These are phyloP conservation scores for Scaptodrosophila latifasciaeformis DNA, from an alignment of 2,888 invertebrate species.

Conservation along the genomic window DNA sequence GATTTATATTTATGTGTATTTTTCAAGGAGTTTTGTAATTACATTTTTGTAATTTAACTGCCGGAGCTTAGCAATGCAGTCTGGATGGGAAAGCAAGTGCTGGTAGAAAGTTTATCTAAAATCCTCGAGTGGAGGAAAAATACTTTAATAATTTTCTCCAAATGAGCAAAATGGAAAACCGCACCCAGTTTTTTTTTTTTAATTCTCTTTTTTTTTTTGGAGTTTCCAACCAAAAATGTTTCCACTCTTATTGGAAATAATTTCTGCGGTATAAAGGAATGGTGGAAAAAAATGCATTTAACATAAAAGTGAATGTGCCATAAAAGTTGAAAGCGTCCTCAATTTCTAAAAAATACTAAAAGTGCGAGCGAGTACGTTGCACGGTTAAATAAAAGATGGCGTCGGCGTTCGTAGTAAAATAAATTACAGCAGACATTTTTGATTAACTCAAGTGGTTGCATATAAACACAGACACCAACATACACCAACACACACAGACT, in stretches of 20 bases:
- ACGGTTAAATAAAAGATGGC: conserved; percentile 57
- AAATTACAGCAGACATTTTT: conserved; percentile 74
- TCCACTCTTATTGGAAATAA: too few relatives aligned
- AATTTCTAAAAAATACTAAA: conserved; percentile 9
- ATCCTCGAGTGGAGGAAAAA: too few relatives aligned
- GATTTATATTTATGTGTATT: conserved; percentile 43
- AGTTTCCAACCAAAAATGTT: too few relatives aligned
- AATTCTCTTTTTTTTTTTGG: too few relatives aligned
- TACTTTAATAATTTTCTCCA: too few relatives aligned
- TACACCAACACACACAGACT: conserved; percentile 10
- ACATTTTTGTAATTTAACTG: conserved; percentile 55
- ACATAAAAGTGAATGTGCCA: conserved; percentile 25
- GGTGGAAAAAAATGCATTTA: conserved; percentile 30
- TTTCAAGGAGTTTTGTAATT: conserved; percentile 50
- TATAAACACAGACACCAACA: conserved; percentile 38
- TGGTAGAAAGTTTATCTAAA: too few relatives aligned
- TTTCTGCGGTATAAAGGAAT: conserved; percentile 6
- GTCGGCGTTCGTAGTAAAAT: conserved; percentile 70
- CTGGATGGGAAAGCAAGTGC: too few relatives aligned
- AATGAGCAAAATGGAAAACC: too few relatives aligned
- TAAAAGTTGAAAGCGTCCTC: neutral
- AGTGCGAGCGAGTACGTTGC: conserved; percentile 18
- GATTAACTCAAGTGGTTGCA: conserved; percentile 71
- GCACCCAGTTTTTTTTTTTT: too few relatives aligned
- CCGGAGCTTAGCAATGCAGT: conserved; percentile 26